These are phyloP conservation scores for Leptobrachium ailaonicum DNA, from an alignment of 2,113 vertebrate species.

Conservation along the genomic window DNA sequence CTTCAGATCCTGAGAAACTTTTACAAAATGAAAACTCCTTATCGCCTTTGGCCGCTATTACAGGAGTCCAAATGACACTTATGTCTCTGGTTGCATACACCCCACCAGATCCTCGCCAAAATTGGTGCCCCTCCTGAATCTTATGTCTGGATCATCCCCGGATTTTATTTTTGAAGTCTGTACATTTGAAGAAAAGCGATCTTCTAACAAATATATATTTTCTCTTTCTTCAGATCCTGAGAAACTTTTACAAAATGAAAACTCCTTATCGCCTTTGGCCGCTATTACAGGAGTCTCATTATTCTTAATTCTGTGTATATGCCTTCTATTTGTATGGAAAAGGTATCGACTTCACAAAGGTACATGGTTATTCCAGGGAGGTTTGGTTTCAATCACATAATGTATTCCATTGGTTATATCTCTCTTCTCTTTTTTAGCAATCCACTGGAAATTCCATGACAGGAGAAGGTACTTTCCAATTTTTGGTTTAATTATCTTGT, in stretches of 20 bases:
- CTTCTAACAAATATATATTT: constrained; percentile 1
- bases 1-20: constrained; percentile 70
- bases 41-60: constrained; percentile 72
- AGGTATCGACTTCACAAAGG: constrained; percentile 71
- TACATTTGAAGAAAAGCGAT: too few relatives aligned
- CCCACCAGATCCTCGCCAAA: too few relatives aligned
- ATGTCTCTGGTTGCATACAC: too few relatives aligned
- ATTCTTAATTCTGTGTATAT: constrained; percentile 70
- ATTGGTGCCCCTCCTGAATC: too few relatives aligned
- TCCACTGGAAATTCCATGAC: constrained; percentile 63
- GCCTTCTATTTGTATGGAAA: constrained; percentile 71
- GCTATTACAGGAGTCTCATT: constrained; percentile 74
- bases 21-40: constrained; percentile 69
- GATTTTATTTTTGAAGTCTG: too few relatives aligned
- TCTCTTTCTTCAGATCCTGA: constrained; percentile 66
- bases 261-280: constrained; percentile 70
- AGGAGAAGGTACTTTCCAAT: constrained; percentile 66
- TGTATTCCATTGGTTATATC: constrained; percentile 20
- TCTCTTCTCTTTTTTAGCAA: constrained; percentile 61
- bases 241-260: constrained; percentile 68
- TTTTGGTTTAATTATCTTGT: neutral
- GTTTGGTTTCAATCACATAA: neutral
- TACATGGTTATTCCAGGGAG: constrained; percentile 52
- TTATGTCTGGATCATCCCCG: too few relatives aligned
- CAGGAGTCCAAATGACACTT: constrained; percentile 58